Conservation (phyloP, 2,888 invertebrate genomes). For the Dryobotodes eremita region DNA sequence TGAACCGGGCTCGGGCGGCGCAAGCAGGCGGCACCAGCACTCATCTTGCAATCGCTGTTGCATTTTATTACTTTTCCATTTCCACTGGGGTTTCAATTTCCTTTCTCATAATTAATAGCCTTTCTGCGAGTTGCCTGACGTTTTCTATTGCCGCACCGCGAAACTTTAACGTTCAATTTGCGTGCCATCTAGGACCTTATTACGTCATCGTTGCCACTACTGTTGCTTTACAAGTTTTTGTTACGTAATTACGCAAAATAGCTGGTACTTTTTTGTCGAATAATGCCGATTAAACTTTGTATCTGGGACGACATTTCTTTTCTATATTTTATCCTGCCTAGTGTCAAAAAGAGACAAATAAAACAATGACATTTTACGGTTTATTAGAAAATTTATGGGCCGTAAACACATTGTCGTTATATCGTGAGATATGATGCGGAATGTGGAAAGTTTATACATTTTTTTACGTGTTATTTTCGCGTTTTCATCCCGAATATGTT, state of each 20-base stretch:
- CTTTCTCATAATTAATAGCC: slow-evolving; percentile 90
- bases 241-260: slow-evolving; percentile 39
- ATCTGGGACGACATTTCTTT: background rate
- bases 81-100: slow-evolving; percentile 90
- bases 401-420: slow-evolving; percentile 83
- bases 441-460: slow-evolving; percentile 69
- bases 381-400: slow-evolving; percentile 84
- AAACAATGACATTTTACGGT: slow-evolving; percentile 82
- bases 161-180: slow-evolving; percentile 86
- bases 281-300: slow-evolving; percentile 22
- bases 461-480: slow-evolving; percentile 58
- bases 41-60: slow-evolving; percentile 89
- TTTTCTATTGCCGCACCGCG: slow-evolving; percentile 84
- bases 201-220: slow-evolving; percentile 63
- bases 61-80: slow-evolving; percentile 91
- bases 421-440: slow-evolving; percentile 78
- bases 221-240: slow-evolving; percentile 54
- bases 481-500: slow-evolving; percentile 59
- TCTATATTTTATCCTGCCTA: slow-evolving; percentile 22
- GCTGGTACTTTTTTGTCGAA: slow-evolving; percentile 36
- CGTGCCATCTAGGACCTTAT: slow-evolving; percentile 80
- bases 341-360: slow-evolving; percentile 61
- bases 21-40: slow-evolving; percentile 72
- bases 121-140: slow-evolving; percentile 85
- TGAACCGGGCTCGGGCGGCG: slow-evolving; percentile 65